These are phyloP conservation scores for Austrofundulus limnaeus DNA, from an alignment of 2,113 vertebrate species.

Conservation along the genomic window DNA sequence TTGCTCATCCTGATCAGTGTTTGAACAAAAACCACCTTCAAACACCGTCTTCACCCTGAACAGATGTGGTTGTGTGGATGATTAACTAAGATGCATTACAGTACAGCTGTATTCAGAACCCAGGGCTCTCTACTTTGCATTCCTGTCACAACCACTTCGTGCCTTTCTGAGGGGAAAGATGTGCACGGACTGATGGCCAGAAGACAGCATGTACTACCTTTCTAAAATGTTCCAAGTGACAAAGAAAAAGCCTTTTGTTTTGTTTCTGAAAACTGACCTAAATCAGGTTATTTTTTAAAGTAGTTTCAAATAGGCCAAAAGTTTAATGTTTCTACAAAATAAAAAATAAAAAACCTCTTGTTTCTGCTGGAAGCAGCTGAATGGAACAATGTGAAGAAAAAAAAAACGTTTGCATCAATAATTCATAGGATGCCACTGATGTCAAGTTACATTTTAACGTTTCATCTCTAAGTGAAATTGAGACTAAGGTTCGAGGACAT, in stretches of 20 bases:
- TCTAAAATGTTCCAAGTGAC: conserved; percentile 44
- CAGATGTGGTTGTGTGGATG: conserved; percentile 50
- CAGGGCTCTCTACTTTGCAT: conserved; percentile 69
- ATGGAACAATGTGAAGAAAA: conserved; percentile 9
- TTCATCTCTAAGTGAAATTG: conserved; percentile 35
- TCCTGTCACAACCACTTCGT: conserved; percentile 80
- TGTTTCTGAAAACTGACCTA: conserved; percentile 52
- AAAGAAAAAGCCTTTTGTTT: conserved; percentile 27
- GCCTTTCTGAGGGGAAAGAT: conserved; percentile 62
- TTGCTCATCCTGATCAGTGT: conserved; percentile 8
- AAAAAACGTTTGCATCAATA: conserved; percentile 51
- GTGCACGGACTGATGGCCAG: conserved; percentile 58
- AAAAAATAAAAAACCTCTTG: too few species aligned
- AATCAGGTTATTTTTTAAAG: conserved; percentile 6
- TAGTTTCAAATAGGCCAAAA: neutral
- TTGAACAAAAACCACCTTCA: neutral
- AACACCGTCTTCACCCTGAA: conserved; percentile 22
- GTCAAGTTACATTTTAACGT: conserved; percentile 70
- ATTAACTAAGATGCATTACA: conserved; percentile 71
- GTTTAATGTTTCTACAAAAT: neutral
- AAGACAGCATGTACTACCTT: conserved; percentile 27
- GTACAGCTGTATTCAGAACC: conserved; percentile 37
- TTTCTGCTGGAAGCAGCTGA: neutral
- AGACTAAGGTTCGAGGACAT: conserved; percentile 57
- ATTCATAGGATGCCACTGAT: conserved; percentile 59